Conservation (phyloP, 2,113 vertebrate species). For the Oreochromis tanganicae region DNA sequence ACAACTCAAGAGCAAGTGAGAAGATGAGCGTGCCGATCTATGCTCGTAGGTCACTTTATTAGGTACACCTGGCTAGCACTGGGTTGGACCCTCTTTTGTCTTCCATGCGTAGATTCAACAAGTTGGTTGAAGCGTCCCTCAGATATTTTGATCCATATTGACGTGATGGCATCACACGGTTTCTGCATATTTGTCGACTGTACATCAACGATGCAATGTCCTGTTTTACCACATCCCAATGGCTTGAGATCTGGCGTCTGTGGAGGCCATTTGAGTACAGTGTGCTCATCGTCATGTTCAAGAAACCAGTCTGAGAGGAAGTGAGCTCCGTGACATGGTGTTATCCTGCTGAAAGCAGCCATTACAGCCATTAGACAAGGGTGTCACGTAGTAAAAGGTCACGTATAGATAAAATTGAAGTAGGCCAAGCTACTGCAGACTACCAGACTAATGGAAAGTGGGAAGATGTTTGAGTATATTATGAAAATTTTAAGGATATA, state of each 20-base stretch:
- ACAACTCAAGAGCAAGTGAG: neutral
- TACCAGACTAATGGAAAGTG: neutral
- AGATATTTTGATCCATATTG: neutral
- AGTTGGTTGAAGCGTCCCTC: neutral
- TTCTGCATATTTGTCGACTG: neutral
- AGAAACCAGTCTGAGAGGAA: neutral
- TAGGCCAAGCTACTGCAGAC: neutral
- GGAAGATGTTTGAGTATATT: neutral
- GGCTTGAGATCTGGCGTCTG: neutral
- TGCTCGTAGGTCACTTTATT: neutral
- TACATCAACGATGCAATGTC: neutral
- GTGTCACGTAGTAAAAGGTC: neutral
- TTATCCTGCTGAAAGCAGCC: neutral
- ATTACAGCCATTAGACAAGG: neutral
- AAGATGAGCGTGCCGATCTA: neutral
- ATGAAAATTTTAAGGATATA: neutral
- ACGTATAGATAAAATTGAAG: neutral
- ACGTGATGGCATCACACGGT: neutral
- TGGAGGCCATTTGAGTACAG: neutral
- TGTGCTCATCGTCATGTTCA: neutral
- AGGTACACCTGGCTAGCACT: neutral
- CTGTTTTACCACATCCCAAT: neutral
- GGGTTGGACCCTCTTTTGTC: neutral
- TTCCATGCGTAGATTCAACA: neutral
- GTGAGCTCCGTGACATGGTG: neutral